A percentile compares a stretch with the other conserved stretches of the same genome.
Conservation (phyloP, 2,797 vertebrate genomes). For the Telmatherina bonti region DNA sequence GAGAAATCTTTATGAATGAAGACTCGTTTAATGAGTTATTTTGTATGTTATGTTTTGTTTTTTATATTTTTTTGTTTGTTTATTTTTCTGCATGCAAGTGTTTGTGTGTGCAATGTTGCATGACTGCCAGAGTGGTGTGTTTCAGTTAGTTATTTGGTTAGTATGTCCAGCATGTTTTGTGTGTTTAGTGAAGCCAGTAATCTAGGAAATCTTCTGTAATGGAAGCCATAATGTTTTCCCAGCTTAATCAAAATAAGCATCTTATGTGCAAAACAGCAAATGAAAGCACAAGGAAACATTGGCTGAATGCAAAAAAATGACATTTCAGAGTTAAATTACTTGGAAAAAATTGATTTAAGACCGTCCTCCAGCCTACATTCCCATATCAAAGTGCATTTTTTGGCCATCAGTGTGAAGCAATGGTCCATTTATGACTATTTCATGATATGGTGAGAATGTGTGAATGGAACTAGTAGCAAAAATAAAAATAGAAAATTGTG, state of each 20-base stretch:
- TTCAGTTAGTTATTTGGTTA: neutral
- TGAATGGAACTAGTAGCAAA: neutral
- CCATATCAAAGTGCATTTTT: neutral
- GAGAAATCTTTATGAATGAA: neutral
- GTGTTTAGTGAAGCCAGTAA: neutral
- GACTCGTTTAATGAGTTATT: neutral
- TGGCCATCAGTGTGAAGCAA: neutral
- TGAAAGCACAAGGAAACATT: neutral
- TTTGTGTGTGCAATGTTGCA: neutral
- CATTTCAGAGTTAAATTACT: neutral
- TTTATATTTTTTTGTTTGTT: neutral
- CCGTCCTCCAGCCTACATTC: neutral
- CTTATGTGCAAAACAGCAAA: neutral
- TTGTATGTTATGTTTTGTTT: too few relatives aligned
- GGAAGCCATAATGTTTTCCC: neutral
- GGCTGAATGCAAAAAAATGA: neutral
- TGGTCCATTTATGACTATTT: neutral
- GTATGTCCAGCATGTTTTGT: neutral
- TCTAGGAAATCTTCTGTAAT: neutral
- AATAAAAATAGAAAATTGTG: neutral
- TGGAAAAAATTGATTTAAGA: neutral
- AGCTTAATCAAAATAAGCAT: neutral
- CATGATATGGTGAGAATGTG: neutral
- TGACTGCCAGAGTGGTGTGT: neutral
- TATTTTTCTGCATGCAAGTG: neutral